These are phyloP conservation scores for Dyspetes luteomarginatus DNA, from an alignment of 2,888 invertebrate species.

Conservation along the genomic window DNA sequence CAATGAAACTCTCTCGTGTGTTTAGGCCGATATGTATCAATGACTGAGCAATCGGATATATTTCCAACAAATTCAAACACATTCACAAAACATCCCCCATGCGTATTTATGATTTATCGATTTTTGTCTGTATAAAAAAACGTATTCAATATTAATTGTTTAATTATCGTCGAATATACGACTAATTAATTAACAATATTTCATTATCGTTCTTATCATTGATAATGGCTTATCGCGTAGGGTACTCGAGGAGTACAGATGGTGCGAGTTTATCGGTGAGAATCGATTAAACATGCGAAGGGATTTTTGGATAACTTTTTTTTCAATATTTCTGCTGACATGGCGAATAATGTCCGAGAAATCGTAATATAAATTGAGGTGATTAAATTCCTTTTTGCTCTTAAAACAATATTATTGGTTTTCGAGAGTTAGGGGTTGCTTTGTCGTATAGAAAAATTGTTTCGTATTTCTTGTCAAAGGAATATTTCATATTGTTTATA, in stretches of 20 bases:
- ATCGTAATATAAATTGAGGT: background rate
- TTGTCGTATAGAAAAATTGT: too few relatives aligned
- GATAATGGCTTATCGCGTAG: too few relatives aligned
- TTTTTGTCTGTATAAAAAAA: background rate
- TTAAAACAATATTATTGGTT: too few relatives aligned
- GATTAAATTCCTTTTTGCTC: too few relatives aligned
- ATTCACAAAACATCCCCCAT: background rate
- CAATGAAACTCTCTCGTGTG: background rate
- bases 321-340: background rate
- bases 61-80: background rate
- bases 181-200: conserved; percentile 19
- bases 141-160: conserved; percentile 10
- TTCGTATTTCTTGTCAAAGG: too few relatives aligned
- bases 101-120: background rate
- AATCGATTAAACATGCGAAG: conserved; percentile 22
- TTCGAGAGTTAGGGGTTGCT: too few relatives aligned
- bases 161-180: background rate
- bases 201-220: conserved; percentile 26
- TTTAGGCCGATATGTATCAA: conserved; percentile 17
- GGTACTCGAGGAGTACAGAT: conserved; percentile 42
- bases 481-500: too few relatives aligned
- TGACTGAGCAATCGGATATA: conserved; percentile 26
- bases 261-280: conserved; percentile 35
- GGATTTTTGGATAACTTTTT: conserved; percentile 17
- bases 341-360: background rate